Conservation (phyloP, 2,797 vertebrate genomes). For the Pseudomugil tenellus region DNA sequence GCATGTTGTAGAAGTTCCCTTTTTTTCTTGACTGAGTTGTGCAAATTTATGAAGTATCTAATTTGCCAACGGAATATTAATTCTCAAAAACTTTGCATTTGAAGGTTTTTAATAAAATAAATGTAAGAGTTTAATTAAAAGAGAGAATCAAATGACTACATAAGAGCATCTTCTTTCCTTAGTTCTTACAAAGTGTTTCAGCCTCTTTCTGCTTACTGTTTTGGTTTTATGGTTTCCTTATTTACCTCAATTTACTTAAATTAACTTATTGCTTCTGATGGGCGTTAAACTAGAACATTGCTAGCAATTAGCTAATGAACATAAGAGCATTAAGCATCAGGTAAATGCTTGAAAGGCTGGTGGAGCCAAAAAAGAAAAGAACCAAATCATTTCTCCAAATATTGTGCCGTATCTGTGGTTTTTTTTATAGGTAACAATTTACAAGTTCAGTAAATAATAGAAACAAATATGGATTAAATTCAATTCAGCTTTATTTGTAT, state of each 20-base stretch:
- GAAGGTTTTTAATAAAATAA: no score
- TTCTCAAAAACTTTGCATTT: no score
- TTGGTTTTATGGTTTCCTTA: conserved; percentile 18
- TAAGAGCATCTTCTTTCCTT: background rate
- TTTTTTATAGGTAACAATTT: background rate
- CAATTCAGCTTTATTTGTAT: no score
- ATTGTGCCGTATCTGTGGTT: background rate
- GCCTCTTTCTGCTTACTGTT: conserved; percentile 18
- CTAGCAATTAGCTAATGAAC: conserved; percentile 14
- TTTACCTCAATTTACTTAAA: conserved; percentile 17
- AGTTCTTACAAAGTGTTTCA: conserved; percentile 1
- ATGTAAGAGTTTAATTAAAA: no score
- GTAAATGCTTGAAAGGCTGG: background rate
- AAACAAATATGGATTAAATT: background rate
- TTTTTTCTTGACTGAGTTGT: background rate
- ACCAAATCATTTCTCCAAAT: conserved; percentile 1
- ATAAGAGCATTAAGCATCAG: background rate
- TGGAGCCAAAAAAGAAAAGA: background rate
- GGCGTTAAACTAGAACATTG: background rate
- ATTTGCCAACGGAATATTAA: background rate
- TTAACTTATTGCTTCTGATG: conserved; percentile 4
- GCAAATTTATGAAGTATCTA: background rate
- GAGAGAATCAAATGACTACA: no score
- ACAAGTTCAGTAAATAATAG: background rate
- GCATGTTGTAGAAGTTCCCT: background rate